phyloP scores from a whole-genome alignment of 2,888 invertebrate species.

The Tortricodes alternella region DNA sequence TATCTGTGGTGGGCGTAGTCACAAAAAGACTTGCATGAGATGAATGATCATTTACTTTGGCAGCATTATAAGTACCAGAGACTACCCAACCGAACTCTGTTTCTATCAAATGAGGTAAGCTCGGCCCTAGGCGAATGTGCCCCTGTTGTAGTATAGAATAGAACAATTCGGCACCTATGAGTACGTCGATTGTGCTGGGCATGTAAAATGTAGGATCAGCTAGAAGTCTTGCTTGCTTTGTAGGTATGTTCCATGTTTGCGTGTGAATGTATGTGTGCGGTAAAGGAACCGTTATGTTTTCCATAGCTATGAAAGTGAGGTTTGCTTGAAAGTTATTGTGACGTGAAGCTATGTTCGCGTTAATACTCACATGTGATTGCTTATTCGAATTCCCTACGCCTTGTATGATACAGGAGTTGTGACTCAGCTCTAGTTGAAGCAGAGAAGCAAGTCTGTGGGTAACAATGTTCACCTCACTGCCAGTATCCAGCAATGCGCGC shows the following conservation, averaged over 20 bases:
- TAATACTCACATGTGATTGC: conserved; percentile 2
- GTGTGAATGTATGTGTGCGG: conserved; percentile 17
- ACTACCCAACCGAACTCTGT: conserved; percentile 28
- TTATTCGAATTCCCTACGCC: not conserved
- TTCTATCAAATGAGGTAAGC: conserved; percentile 22
- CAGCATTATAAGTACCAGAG: conserved; percentile 4
- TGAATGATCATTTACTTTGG: too few relatives aligned
- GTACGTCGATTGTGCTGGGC: conserved; percentile 29
- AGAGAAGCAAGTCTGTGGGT: conserved; percentile 7
- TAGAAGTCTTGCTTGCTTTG: conserved; percentile 2
- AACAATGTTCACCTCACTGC: conserved; percentile 13
- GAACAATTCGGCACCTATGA: conserved; percentile 32
- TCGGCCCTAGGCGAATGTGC: conserved; percentile 16
- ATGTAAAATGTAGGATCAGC: conserved; percentile 32
- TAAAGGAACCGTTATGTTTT: conserved; percentile 24
- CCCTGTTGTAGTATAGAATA: conserved; percentile 11
- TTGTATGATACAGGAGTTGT: conserved; percentile 10
- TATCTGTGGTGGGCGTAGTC: too few relatives aligned
- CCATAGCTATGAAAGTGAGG: conserved; percentile 20
- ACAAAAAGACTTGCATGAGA: too few relatives aligned
- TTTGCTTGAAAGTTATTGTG: not conserved
- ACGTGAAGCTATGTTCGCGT: not conserved
- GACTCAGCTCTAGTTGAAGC: conserved; percentile 4
- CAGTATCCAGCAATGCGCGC: conserved; percentile 4
- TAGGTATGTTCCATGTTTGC: conserved; percentile 17